Conservation (phyloP, 2,113 vertebrate genomes). For the Danio rerio region GRCz12tu NC_133185.1:2331001-2331500, state of each 20-base stretch:
- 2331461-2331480: not conserved
- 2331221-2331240: not conserved
- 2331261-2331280: not conserved
- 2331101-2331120: too few relatives aligned
- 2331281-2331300: not conserved
- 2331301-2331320: not conserved
- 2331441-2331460: not conserved
- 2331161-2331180: not conserved
- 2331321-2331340: not conserved
- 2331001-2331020: too few relatives aligned
- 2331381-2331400: not conserved
- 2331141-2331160: not conserved
- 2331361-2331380: not conserved
- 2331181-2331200: not conserved
- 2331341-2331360: not conserved
- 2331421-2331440: not conserved
- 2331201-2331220: slow-evolving; percentile 18
- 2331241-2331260: not conserved
- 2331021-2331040: too few relatives aligned
- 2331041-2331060: too few relatives aligned
- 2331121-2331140: not conserved
- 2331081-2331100: too few relatives aligned
- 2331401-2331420: not conserved
- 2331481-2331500: not conserved
- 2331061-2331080: too few relatives aligned